These are phyloP conservation scores for Polypterus bichir DNA, from an alignment of 2,113 vertebrate genomes.

Conservation along the genomic window DNA sequence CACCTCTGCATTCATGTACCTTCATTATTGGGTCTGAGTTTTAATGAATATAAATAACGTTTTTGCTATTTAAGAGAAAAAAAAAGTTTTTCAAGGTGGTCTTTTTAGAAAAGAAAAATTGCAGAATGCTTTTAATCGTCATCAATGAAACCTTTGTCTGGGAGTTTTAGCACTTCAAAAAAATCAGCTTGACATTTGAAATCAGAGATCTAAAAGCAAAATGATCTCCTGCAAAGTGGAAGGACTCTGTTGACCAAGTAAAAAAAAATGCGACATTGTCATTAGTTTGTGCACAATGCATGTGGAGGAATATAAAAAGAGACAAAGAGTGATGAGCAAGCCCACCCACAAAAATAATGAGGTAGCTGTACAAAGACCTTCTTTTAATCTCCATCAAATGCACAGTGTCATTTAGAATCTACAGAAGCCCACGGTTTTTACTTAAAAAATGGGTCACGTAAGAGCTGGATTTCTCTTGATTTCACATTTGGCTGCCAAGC, in stretches of 20 bases:
- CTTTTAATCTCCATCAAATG: conserved; percentile 6
- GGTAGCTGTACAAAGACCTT: conserved; percentile 1
- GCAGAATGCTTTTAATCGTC: too few species aligned
- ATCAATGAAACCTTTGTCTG: too few species aligned
- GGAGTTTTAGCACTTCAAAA: too few species aligned
- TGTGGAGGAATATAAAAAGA: background rate
- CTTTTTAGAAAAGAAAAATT: too few species aligned
- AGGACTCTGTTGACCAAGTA: background rate
- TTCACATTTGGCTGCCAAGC: conserved; percentile 14
- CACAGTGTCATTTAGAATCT: background rate
- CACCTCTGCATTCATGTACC: too few species aligned
- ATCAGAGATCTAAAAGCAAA: too few species aligned
- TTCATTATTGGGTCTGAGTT: too few species aligned
- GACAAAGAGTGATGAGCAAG: background rate
- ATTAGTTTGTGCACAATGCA: background rate
- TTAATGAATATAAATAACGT: too few species aligned
- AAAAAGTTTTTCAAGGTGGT: too few species aligned
- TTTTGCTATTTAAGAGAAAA: too few species aligned
- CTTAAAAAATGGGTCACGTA: conserved; percentile 24
- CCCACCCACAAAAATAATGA: background rate
- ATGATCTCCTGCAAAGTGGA: background rate
- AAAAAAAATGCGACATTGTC: background rate
- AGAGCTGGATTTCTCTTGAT: conserved; percentile 19
- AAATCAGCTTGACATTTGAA: too few species aligned
- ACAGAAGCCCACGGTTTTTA: background rate